Evolutionary conservation across 92 coral and sea anemone species (phyloP).

Genomic region (Bergia sp.): DNA sequence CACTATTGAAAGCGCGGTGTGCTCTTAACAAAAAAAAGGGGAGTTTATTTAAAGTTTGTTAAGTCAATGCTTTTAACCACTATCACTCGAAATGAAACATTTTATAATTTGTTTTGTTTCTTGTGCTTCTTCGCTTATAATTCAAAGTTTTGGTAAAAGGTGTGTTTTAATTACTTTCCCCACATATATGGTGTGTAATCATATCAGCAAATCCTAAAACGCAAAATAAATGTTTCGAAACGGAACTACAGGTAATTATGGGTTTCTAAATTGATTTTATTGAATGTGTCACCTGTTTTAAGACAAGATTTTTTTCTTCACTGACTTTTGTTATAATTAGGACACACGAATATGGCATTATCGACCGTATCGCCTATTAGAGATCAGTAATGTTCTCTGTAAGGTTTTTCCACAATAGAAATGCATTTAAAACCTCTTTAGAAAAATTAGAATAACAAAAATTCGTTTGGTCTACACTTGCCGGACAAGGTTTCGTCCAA

Average conservation of each 20-base stretch:
- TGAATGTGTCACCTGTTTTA: slow-evolving; percentile 75
- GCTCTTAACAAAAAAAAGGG: slow-evolving; percentile 32
- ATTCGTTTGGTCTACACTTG: slow-evolving; percentile 33
- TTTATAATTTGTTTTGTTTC: slow-evolving; percentile 37
- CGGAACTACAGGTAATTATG: slow-evolving; percentile 76
- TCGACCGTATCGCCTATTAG: slow-evolving; percentile 69
- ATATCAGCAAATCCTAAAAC: slow-evolving; percentile 63
- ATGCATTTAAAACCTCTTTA: slow-evolving; percentile 60
- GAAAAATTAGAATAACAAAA: slow-evolving; percentile 48
- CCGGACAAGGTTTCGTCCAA: neutral
- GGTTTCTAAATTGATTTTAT: slow-evolving; percentile 79
- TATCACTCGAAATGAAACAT: slow-evolving; percentile 47
- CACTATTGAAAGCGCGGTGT: neutral
- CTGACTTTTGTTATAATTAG: slow-evolving; percentile 60
- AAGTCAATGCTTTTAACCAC: slow-evolving; percentile 44
- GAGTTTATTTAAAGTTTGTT: slow-evolving; percentile 46
- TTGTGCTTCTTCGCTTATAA: slow-evolving; percentile 27
- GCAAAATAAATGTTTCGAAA: slow-evolving; percentile 62
- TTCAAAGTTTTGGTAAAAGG: slow-evolving; percentile 32
- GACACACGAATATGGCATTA: slow-evolving; percentile 49
- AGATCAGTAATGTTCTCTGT: slow-evolving; percentile 56
- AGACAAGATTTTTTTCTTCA: slow-evolving; percentile 53
- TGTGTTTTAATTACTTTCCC: slow-evolving; percentile 54
- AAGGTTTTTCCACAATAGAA: slow-evolving; percentile 62
- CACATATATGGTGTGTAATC: slow-evolving; percentile 64